A percentile compares a stretch with the other conserved stretches of the same genome.
Evolutionary conservation across 2,888 invertebrate species (phyloP).

Genomic region (Lomographa bimaculata): DNA sequence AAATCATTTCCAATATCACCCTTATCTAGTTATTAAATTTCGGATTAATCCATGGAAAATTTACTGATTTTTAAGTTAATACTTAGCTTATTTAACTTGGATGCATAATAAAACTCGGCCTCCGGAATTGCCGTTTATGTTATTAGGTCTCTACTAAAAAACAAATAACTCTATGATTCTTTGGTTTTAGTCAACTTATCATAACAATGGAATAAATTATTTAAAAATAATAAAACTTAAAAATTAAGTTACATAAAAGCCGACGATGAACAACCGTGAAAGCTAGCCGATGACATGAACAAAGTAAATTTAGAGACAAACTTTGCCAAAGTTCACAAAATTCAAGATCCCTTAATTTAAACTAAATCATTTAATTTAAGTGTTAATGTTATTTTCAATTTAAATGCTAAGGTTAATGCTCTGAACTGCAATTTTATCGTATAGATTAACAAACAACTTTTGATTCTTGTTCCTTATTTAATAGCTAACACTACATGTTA

Average conservation of each 20-base stretch:
- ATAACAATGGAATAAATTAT: constrained; percentile 51
- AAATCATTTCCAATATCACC: constrained; percentile 83
- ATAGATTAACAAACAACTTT: constrained; percentile 81
- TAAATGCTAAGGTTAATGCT: constrained; percentile 75
- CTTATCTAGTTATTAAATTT: constrained; percentile 78
- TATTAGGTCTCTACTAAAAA: constrained; percentile 18
- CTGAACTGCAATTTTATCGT: constrained; percentile 81
- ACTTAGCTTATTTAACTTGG: constrained; percentile 50
- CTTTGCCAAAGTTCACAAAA: constrained; percentile 53
- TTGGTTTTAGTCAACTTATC: constrained; percentile 44
- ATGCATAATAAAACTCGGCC: constrained; percentile 34
- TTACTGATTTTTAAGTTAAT: constrained; percentile 59
- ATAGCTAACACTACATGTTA: constrained; percentile 66
- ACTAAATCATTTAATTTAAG: constrained; percentile 64
- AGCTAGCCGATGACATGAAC: constrained; percentile 31
- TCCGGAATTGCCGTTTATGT: constrained; percentile 17
- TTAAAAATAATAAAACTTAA: constrained; percentile 43
- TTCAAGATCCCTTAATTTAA: constrained; percentile 43
- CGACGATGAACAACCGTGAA: constrained; percentile 35
- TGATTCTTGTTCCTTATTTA: constrained; percentile 64
- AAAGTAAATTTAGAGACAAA: constrained; percentile 37
- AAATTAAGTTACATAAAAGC: constrained; percentile 19
- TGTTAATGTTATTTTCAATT: constrained; percentile 59
- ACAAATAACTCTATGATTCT: constrained; percentile 27
- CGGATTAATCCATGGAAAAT: constrained; percentile 78